A percentile compares a stretch with the other conserved stretches of the same genome.
phyloP scores from a whole-genome alignment of 2,888 invertebrate genomes.

The Amphiduros pacificus region DNA sequence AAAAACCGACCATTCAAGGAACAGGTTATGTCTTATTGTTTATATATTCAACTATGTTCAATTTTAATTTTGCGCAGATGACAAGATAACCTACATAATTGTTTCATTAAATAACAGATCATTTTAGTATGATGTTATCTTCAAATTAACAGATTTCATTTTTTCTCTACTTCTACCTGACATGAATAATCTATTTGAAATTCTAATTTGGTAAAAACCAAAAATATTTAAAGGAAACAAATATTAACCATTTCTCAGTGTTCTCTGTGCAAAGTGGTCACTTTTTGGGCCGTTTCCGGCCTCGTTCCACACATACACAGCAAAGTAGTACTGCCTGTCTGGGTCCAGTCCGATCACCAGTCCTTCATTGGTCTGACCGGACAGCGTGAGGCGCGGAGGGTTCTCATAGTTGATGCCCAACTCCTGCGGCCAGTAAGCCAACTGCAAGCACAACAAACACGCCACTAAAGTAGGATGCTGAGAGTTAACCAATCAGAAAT shows the following conservation, averaged over 20 bases:
- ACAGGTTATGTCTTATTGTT: no score
- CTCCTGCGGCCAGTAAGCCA: conserved; percentile 75
- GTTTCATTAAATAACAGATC: no score
- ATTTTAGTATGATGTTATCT: no score
- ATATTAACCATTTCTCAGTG: conserved; percentile 52
- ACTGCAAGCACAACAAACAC: background rate
- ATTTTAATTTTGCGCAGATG: no score
- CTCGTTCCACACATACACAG: conserved; percentile 93
- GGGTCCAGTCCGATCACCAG: conserved; percentile 90
- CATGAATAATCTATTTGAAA: background rate
- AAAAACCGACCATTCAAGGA: no score
- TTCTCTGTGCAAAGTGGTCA: conserved; percentile 73
- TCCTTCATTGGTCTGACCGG: conserved; percentile 82
- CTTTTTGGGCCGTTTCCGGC: conserved; percentile 96
- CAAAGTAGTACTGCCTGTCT: conserved; percentile 86
- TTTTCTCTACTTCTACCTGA: background rate
- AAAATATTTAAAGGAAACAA: background rate
- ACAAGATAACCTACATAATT: no score
- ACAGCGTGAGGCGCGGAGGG: conserved; percentile 64
- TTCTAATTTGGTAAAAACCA: background rate
- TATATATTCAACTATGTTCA: no score
- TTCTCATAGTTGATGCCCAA: conserved; percentile 72
- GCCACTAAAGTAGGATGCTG: no score
- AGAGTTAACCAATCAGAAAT: no score
- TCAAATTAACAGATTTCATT: background rate